Conservation (phyloP, 2,888 invertebrate genomes). For the Chrysotoxum bicinctum region DNA sequence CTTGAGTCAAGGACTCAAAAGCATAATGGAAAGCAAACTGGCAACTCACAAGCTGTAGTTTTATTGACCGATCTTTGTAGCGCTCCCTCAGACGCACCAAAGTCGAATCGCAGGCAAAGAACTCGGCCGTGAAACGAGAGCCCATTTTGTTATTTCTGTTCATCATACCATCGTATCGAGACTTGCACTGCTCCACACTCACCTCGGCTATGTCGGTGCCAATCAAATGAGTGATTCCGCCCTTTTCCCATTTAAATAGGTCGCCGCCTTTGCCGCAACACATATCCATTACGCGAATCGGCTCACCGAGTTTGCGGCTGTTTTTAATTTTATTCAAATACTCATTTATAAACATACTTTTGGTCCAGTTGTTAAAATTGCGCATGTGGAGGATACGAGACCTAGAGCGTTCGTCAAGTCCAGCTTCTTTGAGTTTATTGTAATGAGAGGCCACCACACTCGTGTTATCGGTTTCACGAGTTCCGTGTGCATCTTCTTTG, state of each 20-base stretch:
- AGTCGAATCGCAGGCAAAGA: slow-evolving; percentile 96
- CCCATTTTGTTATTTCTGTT: slow-evolving; percentile 77
- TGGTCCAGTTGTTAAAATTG: slow-evolving; percentile 99
- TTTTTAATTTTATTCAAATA: slow-evolving; percentile 87
- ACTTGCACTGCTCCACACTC: slow-evolving; percentile 94
- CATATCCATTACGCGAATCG: slow-evolving; percentile 92
- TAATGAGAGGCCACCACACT: slow-evolving; percentile 93
- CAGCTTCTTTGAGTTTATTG: slow-evolving; percentile 93
- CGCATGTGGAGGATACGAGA: slow-evolving; percentile 96
- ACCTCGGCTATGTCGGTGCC: slow-evolving; percentile 97
- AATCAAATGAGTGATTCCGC: slow-evolving; percentile 89
- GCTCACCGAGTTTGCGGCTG: slow-evolving; percentile 85
- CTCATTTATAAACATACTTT: slow-evolving; percentile 96
- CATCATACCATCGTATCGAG: slow-evolving; percentile 89
- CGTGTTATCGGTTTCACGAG: slow-evolving; percentile 75
- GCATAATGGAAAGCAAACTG: slow-evolving; percentile 99
- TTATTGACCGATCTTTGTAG: slow-evolving; percentile 89
- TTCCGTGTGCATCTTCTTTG: neutral
- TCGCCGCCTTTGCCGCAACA: slow-evolving; percentile 99
- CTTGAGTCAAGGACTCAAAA: slow-evolving; percentile 94
- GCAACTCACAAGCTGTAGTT: slow-evolving; percentile 95
- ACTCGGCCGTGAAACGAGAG: slow-evolving; percentile 91
- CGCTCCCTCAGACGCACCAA: slow-evolving; percentile 89
- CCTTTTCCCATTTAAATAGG: slow-evolving; percentile 96
- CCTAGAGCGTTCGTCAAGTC: slow-evolving; percentile 89